These are phyloP conservation scores for Actenoides hombroni DNA, from an alignment of 2,113 vertebrate species.

Conservation along the genomic window DNA sequence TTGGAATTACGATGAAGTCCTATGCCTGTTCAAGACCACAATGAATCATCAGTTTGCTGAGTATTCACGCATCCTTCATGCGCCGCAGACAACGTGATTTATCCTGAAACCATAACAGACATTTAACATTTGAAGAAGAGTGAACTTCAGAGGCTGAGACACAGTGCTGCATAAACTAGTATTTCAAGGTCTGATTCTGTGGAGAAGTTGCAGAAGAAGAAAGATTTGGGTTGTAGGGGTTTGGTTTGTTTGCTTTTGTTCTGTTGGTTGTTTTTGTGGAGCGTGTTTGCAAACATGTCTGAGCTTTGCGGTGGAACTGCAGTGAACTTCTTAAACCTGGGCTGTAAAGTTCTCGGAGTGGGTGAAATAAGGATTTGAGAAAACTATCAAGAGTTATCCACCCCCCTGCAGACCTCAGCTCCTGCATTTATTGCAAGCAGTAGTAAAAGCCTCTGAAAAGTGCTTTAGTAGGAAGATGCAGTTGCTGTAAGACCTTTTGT, in stretches of 20 bases:
- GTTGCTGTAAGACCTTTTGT: neutral
- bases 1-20: slow-evolving; percentile 14
- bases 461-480: neutral
- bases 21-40: slow-evolving; percentile 1
- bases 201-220: neutral
- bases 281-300: neutral
- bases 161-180: neutral
- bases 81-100: neutral
- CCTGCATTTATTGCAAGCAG: neutral
- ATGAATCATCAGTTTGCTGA: slow-evolving; percentile 33
- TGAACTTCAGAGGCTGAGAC: neutral
- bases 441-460: slow-evolving; percentile 6
- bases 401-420: neutral
- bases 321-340: neutral
- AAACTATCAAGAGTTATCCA: neutral
- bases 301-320: neutral
- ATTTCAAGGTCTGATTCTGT: neutral
- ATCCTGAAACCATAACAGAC: neutral
- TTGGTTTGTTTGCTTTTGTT: neutral
- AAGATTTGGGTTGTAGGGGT: neutral
- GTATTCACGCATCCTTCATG: slow-evolving; percentile 6
- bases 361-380: slow-evolving; percentile 30
- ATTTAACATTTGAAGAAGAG: neutral
- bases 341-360: neutral
- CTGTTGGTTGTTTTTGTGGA: neutral